These are phyloP conservation scores for Aphis craccivora DNA, from an alignment of 1,140 invertebrate genomes.

Conservation along the genomic window DNA sequence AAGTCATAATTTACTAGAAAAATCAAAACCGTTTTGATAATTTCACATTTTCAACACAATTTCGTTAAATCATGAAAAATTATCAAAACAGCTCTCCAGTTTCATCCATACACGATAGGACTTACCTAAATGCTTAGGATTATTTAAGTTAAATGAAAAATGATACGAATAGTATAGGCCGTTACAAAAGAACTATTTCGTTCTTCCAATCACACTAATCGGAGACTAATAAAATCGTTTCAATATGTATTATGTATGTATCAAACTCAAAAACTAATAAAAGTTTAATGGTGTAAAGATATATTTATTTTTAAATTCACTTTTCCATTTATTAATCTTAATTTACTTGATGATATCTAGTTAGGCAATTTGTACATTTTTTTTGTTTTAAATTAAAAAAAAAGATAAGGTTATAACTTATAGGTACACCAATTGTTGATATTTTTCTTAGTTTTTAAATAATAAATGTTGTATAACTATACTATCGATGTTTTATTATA, in stretches of 20 bases:
- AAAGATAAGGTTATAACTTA: neutral
- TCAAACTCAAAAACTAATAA: neutral
- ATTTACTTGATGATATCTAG: too few relatives aligned
- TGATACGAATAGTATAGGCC: neutral
- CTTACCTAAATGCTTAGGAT: neutral
- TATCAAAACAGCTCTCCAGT: neutral
- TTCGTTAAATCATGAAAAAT: too few relatives aligned
- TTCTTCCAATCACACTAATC: neutral
- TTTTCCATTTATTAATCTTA: too few relatives aligned
- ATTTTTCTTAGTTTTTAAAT: neutral
- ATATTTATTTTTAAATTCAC: neutral
- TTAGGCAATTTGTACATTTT: neutral
- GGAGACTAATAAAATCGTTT: neutral
- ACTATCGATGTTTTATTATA: neutral
- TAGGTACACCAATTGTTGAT: neutral
- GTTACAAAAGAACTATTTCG: neutral
- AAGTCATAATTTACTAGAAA: neutral
- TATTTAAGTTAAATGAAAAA: neutral
- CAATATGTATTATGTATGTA: neutral
- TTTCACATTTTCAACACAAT: too few relatives aligned
- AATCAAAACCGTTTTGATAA: neutral
- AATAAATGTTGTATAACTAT: neutral
- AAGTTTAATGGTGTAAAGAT: neutral
- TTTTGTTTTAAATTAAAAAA: neutral
- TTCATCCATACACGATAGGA: neutral